Base-by-base conservation (phyloP, 35 echinoderm and acorn worm genomes). In the Apostichopus japonicus region DNA sequence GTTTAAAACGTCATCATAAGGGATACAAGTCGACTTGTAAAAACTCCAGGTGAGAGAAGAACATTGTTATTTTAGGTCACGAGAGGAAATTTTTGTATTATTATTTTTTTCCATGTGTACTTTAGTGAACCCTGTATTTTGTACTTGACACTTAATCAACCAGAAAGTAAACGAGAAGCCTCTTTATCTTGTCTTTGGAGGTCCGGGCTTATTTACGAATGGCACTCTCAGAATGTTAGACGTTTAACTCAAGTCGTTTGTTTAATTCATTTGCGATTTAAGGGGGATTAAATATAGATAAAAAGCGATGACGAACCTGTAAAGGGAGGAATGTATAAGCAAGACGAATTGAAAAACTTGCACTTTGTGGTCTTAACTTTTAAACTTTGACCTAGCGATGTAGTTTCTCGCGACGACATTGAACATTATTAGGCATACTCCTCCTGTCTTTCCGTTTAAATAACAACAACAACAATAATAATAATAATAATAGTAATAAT, bases 41-140 rank as follows among this genome's bases (percentile, higher is more conserved):
- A 14, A 22, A 57, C 81, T 84, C 81, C 81, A 84, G 53, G 81
- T 84, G 81, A 84, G 81, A n/a, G 14, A 19, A 23, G 55, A 55
- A 11, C 19, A 58, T 23, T 84, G 54, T 84, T 84, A 58, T 84
- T 19, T 84, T 84, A 84, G 81, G 81, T 84, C 81, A 84, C 17
- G 15, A 58, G 81, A 84, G 10, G 24, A 84, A 14, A 58, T 7
- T 57, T n/a, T 58, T 44, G 33, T 44, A 44, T 44, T 44, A 44
- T 44, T 44, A 1, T 44, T 0, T 44, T 44, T 44, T 4, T 44
- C 33, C 7, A 61, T 13, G 4, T 84, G 81, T 84, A 84, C 81
- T 84, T 84, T 84, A 54, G 2, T 84, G 81, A 84, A 53, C 81
- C 54, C 81, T 22, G 33, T 23, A 7, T 51, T 23, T 84, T 84